phyloP scores from a whole-genome alignment of 2,888 invertebrate species.

The Drosophila borealis region DNA sequence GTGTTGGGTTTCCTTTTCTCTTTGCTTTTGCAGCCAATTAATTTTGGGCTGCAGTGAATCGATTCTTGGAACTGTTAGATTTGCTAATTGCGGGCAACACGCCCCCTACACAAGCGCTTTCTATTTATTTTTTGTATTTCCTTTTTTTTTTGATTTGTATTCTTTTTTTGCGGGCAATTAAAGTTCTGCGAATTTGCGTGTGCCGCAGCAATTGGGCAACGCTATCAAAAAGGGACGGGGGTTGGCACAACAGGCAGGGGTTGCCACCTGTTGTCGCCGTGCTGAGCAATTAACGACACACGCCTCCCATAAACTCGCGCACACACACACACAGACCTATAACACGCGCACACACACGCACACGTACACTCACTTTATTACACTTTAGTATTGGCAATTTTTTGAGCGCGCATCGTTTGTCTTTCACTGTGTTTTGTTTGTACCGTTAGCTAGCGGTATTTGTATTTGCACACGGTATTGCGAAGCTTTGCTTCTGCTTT shows the following conservation, averaged over 20 bases:
- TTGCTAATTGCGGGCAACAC: conserved; percentile 77
- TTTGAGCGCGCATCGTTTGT: conserved; percentile 41
- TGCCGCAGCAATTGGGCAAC: conserved; percentile 55
- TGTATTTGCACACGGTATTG: conserved; percentile 32
- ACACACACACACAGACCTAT: conserved; percentile 12
- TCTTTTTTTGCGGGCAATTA: conserved; percentile 50
- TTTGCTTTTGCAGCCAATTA: conserved; percentile 62
- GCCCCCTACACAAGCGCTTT: conserved; percentile 31
- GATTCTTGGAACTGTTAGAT: conserved; percentile 82
- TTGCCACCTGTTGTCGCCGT: conserved; percentile 69
- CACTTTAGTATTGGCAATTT: conserved; percentile 32
- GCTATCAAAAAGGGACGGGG: conserved; percentile 16
- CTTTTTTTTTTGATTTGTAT: not conserved
- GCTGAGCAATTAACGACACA: conserved; percentile 64
- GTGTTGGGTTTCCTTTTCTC: conserved; percentile 14
- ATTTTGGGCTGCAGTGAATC: conserved; percentile 71
- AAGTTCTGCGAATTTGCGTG: conserved; percentile 71
- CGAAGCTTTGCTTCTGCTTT: conserved; percentile 25
- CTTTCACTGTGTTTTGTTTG: conserved; percentile 49
- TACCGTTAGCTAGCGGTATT: conserved; percentile 49
- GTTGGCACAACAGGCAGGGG: conserved; percentile 21
- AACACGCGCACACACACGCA: conserved; percentile 22
- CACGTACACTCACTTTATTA: conserved; percentile 39
- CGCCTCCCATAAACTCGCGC: conserved; percentile 27
- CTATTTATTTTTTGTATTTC: not conserved